Conservation (phyloP, 2,888 invertebrate species). For the Melieria omissa region DNA sequence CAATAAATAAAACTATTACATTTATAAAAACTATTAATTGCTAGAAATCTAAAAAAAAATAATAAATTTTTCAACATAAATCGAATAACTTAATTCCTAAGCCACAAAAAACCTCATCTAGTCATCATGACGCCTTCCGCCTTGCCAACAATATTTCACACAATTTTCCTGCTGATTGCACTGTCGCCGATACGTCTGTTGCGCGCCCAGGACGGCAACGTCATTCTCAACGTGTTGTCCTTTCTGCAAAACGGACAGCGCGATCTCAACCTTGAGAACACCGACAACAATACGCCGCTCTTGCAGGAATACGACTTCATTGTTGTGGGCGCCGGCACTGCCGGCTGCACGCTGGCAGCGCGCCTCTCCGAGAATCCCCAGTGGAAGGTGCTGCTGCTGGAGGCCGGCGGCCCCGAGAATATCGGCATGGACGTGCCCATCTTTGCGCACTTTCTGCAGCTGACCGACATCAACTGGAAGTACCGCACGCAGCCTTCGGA, state of each 20-base stretch:
- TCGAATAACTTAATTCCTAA: too few species aligned
- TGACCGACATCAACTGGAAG: constrained; percentile 79
- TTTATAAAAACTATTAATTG: neutral
- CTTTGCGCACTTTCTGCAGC: constrained; percentile 76
- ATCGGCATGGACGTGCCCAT: constrained; percentile 80
- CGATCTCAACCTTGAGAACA: constrained; percentile 53
- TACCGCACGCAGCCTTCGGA: constrained; percentile 81
- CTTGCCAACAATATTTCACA: too few species aligned
- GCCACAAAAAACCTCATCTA: too few species aligned
- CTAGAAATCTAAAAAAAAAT: neutral
- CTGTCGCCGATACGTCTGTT: neutral
- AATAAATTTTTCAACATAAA: too few species aligned
- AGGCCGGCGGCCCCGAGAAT: constrained; percentile 79
- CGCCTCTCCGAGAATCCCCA: constrained; percentile 76
- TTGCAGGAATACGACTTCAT: constrained; percentile 77
- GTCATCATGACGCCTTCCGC: too few species aligned
- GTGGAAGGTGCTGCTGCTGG: constrained; percentile 75
- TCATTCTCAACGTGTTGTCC: constrained; percentile 47
- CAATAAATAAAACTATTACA: neutral
- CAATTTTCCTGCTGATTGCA: too few species aligned
- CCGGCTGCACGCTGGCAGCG: constrained; percentile 81
- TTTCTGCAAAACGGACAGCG: constrained; percentile 53
- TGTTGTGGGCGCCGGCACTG: constrained; percentile 82
- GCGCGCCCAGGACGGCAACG: constrained; percentile 40
- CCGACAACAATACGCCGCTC: constrained; percentile 50